phyloP scores from a whole-genome alignment of 2,888 invertebrate genomes.

The Fragum whitleyi region DNA sequence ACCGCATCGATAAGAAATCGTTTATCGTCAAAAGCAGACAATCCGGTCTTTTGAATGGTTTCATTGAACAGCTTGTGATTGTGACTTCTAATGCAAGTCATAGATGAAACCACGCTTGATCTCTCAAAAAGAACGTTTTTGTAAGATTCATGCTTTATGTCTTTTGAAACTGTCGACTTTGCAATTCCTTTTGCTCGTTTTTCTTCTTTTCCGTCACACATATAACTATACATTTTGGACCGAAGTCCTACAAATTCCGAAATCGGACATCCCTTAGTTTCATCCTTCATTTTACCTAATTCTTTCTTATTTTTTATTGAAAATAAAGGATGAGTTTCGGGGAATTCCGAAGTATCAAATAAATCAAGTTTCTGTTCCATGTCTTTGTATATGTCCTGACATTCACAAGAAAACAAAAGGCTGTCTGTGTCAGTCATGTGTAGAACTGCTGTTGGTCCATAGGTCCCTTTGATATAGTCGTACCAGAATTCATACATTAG shows the following conservation, averaged over 20 bases:
- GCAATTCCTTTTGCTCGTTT: constrained; percentile 22
- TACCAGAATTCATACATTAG: constrained; percentile 84
- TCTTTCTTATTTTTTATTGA: constrained; percentile 74
- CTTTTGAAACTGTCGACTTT: constrained; percentile 9
- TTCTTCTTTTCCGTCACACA: constrained; percentile 7
- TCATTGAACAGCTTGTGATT: constrained; percentile 24
- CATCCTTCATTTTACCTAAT: constrained; percentile 81
- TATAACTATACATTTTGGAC: constrained; percentile 42
- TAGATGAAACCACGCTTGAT: constrained; percentile 13
- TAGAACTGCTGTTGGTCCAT: constrained; percentile 27
- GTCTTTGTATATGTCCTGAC: constrained; percentile 46
- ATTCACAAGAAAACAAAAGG: constrained; percentile 31
- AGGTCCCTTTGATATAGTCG: constrained; percentile 56
- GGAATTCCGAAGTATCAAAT: constrained; percentile 74
- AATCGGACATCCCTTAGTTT: constrained; percentile 71
- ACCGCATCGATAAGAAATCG: constrained; percentile 18
- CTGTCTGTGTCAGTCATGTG: too few relatives aligned
- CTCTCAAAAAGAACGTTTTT: constrained; percentile 30
- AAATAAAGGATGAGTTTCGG: constrained; percentile 69
- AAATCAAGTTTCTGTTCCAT: constrained; percentile 31
- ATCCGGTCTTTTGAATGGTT: constrained; percentile 28
- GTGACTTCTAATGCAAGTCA: constrained; percentile 29
- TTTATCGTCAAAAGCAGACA: constrained; percentile 41
- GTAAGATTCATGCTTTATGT: constrained; percentile 20
- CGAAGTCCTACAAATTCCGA: constrained; percentile 73